Evolutionary conservation across 2,888 invertebrate species (phyloP).

Genomic region (Xanthia togata): DNA sequence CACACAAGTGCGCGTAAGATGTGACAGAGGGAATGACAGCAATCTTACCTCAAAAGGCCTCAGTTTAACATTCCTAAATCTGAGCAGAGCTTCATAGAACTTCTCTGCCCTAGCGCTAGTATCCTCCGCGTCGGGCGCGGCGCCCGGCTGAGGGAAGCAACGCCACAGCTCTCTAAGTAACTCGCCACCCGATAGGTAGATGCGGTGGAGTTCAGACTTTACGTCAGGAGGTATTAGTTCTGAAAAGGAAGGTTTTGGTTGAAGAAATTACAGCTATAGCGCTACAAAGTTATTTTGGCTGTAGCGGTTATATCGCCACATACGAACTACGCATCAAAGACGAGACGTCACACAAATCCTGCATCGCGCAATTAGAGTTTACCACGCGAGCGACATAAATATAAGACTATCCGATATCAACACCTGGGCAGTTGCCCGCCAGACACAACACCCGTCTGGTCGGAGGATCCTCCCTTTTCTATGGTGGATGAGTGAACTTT

Average conservation of each 20-base stretch:
- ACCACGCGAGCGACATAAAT: too few species aligned
- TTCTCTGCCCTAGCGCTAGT: slow-evolving; percentile 95
- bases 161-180: slow-evolving; percentile 98
- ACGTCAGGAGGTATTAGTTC: slow-evolving; percentile 96
- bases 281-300: too few species aligned
- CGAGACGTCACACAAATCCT: too few species aligned
- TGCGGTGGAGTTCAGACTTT: slow-evolving; percentile 95
- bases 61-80: slow-evolving; percentile 96
- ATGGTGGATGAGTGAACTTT: too few species aligned
- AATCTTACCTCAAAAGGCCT: slow-evolving; percentile 93
- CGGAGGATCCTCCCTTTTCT: too few species aligned
- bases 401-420: too few species aligned
- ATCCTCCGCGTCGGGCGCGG: slow-evolving; percentile 94
- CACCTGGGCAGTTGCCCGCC: too few species aligned
- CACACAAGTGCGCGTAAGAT: not conserved
- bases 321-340: too few species aligned
- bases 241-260: slow-evolving; percentile 72
- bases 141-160: slow-evolving; percentile 97
- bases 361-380: too few species aligned
- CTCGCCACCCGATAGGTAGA: slow-evolving; percentile 97
- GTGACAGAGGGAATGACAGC: not conserved
- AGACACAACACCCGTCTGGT: too few species aligned
- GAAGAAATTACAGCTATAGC: too few species aligned
- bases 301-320: too few species aligned
- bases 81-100: slow-evolving; percentile 96